Percentiles rank a stretch among this genome's conserved stretches.
Conservation (phyloP, 2,888 invertebrate species). For the Meteorus colon region DNA sequence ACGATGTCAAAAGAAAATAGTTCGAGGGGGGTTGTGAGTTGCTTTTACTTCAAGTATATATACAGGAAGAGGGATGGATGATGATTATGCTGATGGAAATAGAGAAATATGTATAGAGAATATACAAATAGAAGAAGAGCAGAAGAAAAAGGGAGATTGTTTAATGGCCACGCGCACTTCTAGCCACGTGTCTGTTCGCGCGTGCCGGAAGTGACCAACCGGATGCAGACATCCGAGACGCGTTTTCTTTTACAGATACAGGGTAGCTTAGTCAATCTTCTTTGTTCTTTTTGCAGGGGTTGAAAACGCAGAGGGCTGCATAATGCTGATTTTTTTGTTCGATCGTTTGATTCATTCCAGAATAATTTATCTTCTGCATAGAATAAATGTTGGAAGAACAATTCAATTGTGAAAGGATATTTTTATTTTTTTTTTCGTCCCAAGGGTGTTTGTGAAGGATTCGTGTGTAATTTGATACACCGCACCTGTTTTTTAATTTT, state of each 20-base stretch:
- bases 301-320: background rate
- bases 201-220: slow-evolving; percentile 74
- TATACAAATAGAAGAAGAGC: background rate
- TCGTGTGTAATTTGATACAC: slow-evolving; percentile 58
- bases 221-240: slow-evolving; percentile 71
- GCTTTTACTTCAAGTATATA: slow-evolving; percentile 32
- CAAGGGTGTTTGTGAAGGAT: background rate
- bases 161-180: slow-evolving; percentile 54
- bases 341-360: slow-evolving; percentile 18
- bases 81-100: background rate
- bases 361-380: background rate
- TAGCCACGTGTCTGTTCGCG: slow-evolving; percentile 69
- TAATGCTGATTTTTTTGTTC: slow-evolving; percentile 22
- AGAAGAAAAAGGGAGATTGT: slow-evolving; percentile 36
- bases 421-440: background rate
- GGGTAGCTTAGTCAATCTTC: slow-evolving; percentile 45
- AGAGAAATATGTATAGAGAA: background rate
- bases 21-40: slow-evolving; percentile 49
- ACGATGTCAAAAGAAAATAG: slow-evolving; percentile 43
- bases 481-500: slow-evolving; percentile 45
- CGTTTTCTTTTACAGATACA: slow-evolving; percentile 50
- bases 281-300: slow-evolving; percentile 43
- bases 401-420: no score
- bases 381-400: no score
- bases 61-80: slow-evolving; percentile 29